Evolutionary conservation across 2,797 vertebrate species (phyloP).

Genomic region (Pipistrellus pygmaeus): DNA sequence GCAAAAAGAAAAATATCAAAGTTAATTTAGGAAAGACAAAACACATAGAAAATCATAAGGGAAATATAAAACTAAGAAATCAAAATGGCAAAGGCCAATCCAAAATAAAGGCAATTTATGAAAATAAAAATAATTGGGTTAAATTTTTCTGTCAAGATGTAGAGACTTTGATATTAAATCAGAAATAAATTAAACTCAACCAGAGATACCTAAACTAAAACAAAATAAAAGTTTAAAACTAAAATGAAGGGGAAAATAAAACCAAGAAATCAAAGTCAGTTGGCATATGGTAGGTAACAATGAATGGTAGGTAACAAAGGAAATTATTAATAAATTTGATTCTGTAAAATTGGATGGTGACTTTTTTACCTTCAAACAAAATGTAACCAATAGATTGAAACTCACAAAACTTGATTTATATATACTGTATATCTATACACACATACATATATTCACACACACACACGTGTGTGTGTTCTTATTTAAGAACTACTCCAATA

Average conservation of each 20-base stretch:
- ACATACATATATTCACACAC: not conserved
- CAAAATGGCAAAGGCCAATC: not conserved
- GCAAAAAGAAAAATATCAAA: not conserved
- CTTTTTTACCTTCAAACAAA: slow-evolving; percentile 5
- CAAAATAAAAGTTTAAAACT: not conserved
- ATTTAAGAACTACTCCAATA: not conserved
- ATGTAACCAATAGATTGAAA: not conserved
- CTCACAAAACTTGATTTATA: not conserved
- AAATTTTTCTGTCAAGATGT: not conserved
- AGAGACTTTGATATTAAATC: not conserved
- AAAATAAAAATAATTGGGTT: slow-evolving; percentile 1
- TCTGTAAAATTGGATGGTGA: not conserved
- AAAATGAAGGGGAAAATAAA: not conserved
- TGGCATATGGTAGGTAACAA: not conserved
- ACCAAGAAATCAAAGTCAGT: not conserved
- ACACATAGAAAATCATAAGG: not conserved
- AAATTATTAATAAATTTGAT: slow-evolving; percentile 19
- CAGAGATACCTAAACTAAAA: slow-evolving; percentile 19
- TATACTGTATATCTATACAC: not conserved
- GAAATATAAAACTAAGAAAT: not conserved
- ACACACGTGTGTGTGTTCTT: not conserved
- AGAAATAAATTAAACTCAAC: not conserved
- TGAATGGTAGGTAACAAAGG: not conserved
- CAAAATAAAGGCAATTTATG: not conserved
- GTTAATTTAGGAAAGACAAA: not conserved